Percentiles rank a stretch among this genome's conserved stretches.
Conservation (phyloP, 2,113 vertebrate genomes). For the Smithornis capensis region DNA sequence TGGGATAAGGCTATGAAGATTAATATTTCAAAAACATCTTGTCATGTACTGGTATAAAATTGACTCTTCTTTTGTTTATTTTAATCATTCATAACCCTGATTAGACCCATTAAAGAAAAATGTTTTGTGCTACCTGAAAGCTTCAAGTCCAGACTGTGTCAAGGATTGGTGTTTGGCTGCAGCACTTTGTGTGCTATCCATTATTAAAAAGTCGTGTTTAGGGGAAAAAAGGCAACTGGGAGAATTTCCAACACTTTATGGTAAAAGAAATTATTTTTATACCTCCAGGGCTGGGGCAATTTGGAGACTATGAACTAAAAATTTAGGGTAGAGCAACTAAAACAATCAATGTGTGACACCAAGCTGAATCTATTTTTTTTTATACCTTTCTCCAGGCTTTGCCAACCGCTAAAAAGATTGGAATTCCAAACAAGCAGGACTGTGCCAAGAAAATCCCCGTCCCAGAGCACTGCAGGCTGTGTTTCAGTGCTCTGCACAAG, state of each 20-base stretch:
- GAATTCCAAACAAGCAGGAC: not conserved
- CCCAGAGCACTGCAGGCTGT: conserved; percentile 84
- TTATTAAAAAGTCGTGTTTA: not conserved
- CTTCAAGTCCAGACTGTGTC: not conserved
- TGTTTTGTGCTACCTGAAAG: not conserved
- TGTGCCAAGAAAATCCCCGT: conserved; percentile 39
- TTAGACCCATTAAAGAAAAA: not conserved
- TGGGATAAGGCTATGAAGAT: not conserved
- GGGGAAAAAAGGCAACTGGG: not conserved
- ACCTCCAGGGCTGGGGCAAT: not conserved
- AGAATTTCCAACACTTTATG: not conserved
- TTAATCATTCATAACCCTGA: not conserved
- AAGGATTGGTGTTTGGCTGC: not conserved
- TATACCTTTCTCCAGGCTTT: conserved; percentile 20
- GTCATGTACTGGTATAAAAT: not conserved
- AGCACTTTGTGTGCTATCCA: not conserved
- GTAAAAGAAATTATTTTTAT: not conserved
- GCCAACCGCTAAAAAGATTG: not conserved
- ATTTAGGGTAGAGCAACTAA: not conserved
- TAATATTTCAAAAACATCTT: not conserved
- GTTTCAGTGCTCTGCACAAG: conserved; percentile 89
- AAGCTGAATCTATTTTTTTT: not conserved
- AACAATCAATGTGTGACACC: not conserved
- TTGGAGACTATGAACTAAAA: not conserved
- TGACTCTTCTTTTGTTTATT: not conserved